phyloP scores from a whole-genome alignment of 1,140 invertebrate genomes.

The Harpegnathos saltator region DNA sequence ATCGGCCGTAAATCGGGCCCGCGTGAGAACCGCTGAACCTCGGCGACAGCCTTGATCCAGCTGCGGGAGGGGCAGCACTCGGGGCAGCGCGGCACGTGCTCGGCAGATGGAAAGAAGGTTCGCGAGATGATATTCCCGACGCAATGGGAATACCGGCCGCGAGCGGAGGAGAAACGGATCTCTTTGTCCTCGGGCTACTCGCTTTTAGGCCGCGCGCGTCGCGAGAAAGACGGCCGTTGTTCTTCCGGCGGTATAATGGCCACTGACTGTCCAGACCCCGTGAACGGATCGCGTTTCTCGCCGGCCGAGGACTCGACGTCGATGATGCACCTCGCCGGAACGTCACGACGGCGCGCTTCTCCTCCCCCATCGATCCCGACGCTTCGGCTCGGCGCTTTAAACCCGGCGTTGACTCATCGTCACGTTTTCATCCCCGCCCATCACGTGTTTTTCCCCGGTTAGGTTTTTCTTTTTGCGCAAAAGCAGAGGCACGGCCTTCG shows the following conservation, averaged over 20 bases:
- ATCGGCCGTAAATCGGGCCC: no score
- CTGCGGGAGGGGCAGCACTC: conserved; percentile 20
- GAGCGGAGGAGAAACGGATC: conserved; percentile 50
- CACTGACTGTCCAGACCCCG: conserved; percentile 24
- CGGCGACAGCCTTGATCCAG: conserved; percentile 60
- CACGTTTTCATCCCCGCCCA: no score
- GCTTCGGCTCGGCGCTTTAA: no score
- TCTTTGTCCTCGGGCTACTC: conserved; percentile 44
- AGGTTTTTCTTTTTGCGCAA: no score
- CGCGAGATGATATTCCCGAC: conserved; percentile 69
- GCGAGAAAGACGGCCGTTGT: conserved; percentile 43
- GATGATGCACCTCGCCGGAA: neutral
- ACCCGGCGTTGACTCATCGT: no score
- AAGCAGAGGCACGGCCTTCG: no score
- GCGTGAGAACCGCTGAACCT: conserved; percentile 71
- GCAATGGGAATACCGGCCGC: conserved; percentile 70
- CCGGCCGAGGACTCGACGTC: neutral
- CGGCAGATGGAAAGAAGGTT: conserved; percentile 70
- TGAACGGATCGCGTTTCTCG: conserved; percentile 23
- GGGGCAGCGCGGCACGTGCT: conserved; percentile 69
- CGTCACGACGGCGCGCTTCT: no score
- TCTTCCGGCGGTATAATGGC: conserved; percentile 48
- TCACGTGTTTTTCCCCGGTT: no score
- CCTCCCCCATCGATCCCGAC: no score
- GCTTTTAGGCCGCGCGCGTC: neutral